These are phyloP conservation scores for Radopholus similis DNA, from an alignment of 1,140 invertebrate species.

Conservation along the genomic window DNA sequence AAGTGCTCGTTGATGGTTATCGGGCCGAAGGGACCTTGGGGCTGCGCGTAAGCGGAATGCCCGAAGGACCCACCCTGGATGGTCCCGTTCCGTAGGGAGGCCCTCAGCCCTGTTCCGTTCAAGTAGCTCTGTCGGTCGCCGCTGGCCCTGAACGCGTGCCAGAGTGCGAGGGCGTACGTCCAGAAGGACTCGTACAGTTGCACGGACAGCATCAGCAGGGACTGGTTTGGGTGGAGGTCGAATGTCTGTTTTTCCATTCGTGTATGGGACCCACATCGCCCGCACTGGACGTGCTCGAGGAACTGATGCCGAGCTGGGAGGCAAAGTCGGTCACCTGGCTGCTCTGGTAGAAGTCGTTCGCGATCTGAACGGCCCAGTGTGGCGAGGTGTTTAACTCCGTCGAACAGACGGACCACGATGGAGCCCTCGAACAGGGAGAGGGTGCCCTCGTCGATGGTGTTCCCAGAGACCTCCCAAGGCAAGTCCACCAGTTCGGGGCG, in stretches of 20 bases:
- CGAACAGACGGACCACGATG: slow-evolving; percentile 23
- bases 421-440: slow-evolving; percentile 22
- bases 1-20: slow-evolving; percentile 27
- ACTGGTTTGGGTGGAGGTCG: background rate
- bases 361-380: slow-evolving; percentile 11
- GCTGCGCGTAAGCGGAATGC: background rate
- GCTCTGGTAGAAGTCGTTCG: slow-evolving; percentile 34
- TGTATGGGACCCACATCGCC: too few species aligned
- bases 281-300: too few species aligned
- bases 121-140: background rate
- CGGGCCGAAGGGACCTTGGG: slow-evolving; percentile 30
- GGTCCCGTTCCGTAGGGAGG: slow-evolving; percentile 4
- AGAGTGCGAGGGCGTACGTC: slow-evolving; percentile 8
- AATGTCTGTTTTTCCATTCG: background rate
- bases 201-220: background rate
- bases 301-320: slow-evolving; percentile 10
- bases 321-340: slow-evolving; percentile 14
- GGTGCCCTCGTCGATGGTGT: background rate
- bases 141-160: slow-evolving; percentile 2
- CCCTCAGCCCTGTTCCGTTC: slow-evolving; percentile 12
- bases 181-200: slow-evolving; percentile 30
- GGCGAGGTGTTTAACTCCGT: background rate
- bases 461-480: slow-evolving; percentile 8
- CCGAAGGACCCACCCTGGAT: slow-evolving; percentile 3
- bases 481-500: background rate